phyloP scores from a whole-genome alignment of 1,140 invertebrate genomes.

The Ips typographus region DNA sequence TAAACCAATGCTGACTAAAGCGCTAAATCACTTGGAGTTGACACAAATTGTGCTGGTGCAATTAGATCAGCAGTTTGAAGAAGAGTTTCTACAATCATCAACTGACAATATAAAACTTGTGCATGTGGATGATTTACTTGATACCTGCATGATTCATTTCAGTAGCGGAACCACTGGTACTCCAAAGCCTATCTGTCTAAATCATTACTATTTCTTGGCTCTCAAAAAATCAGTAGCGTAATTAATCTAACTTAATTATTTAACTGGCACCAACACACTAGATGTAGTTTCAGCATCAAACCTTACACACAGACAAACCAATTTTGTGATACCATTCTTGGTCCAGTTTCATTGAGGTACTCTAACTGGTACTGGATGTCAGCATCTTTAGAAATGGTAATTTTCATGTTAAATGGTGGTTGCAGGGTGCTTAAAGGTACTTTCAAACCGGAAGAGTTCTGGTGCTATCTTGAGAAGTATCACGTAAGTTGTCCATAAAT shows the following conservation, averaged over 20 bases:
- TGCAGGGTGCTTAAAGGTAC: not conserved
- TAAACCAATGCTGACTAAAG: not conserved
- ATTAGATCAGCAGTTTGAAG: no score
- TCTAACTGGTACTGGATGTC: constrained; percentile 11
- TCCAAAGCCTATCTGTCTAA: constrained; percentile 20
- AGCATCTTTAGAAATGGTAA: not conserved
- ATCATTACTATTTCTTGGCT: constrained; percentile 18
- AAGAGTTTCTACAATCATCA: constrained; percentile 11
- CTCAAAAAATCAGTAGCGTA: no score
- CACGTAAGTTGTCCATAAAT: constrained; percentile 3
- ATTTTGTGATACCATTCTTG: no score
- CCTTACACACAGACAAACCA: no score
- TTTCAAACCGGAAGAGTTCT: constrained; percentile 3
- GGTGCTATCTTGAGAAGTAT: constrained; percentile 6
- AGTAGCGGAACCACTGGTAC: constrained; percentile 12
- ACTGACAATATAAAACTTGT: no score
- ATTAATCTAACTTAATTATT: no score
- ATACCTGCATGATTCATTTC: constrained; percentile 15
- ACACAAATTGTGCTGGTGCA: no score
- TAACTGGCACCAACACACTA: no score
- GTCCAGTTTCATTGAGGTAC: constrained; percentile 7
- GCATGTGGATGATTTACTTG: constrained; percentile 1
- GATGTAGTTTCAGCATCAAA: no score
- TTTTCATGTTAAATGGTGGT: not conserved
- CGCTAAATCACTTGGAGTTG: not conserved